phyloP scores from a whole-genome alignment of 2,888 invertebrate genomes.

The Oasisia sp. region DNA sequence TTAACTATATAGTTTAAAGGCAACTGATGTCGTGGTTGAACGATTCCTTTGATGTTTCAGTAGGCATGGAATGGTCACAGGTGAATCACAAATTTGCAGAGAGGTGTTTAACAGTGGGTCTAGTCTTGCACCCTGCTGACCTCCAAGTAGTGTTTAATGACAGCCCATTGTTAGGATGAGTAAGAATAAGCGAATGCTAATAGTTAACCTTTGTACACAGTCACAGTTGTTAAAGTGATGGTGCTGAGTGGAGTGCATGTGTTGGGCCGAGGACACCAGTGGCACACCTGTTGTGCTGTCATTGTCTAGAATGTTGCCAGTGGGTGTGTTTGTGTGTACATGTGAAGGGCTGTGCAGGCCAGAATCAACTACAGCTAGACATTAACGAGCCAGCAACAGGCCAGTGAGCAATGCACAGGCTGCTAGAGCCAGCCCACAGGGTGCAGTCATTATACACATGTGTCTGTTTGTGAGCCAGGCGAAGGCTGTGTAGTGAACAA shows the following conservation, averaged over 20 bases:
- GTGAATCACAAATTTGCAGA: not conserved
- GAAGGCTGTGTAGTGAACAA: not conserved
- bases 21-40: not conserved
- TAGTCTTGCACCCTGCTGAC: not conserved
- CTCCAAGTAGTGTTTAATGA: not conserved
- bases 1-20: not conserved
- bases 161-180: not conserved
- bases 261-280: not conserved
- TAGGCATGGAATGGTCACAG: not conserved
- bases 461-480: not conserved
- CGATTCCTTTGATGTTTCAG: not conserved
- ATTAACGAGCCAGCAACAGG: not conserved
- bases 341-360: not conserved
- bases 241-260: not conserved
- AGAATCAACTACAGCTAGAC: not conserved
- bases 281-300: not conserved
- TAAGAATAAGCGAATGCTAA: not conserved
- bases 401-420: not conserved
- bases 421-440: not conserved
- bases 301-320: not conserved
- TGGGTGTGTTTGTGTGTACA: not conserved
- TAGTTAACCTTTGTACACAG: not conserved
- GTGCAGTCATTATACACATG: not conserved
- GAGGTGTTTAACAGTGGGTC: not conserved
- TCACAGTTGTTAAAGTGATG: not conserved